Percentiles rank a stretch among this genome's conserved stretches.
phyloP scores from a whole-genome alignment of 2,113 vertebrate species.

The Scartelaos histophorus region DNA sequence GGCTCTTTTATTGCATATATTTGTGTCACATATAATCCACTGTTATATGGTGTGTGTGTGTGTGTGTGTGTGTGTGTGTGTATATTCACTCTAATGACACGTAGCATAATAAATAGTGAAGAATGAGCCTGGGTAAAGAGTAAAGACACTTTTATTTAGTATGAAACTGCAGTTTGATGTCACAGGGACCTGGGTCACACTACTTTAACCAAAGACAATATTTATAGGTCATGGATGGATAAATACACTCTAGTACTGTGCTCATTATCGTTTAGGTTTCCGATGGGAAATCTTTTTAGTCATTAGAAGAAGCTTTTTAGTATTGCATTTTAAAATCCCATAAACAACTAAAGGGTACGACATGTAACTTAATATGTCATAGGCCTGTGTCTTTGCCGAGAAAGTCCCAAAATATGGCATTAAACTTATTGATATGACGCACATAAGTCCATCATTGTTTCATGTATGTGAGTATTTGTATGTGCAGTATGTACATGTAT shows the following conservation, averaged over 20 bases:
- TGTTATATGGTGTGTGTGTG: constrained; percentile 1
- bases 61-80: too few relatives aligned
- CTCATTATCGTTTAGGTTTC: constrained; percentile 44
- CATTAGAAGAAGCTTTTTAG: constrained; percentile 23
- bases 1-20: not conserved
- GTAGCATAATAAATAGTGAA: constrained; percentile 5
- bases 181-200: not conserved
- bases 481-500: too few relatives aligned
- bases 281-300: constrained; percentile 15
- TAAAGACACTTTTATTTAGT: not conserved
- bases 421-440: too few relatives aligned
- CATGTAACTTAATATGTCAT: not conserved
- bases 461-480: too few relatives aligned
- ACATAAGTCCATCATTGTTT: too few relatives aligned
- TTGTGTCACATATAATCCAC: not conserved
- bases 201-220: not conserved
- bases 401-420: too few relatives aligned
- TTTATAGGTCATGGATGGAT: not conserved
- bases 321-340: constrained; percentile 5
- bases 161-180: not conserved
- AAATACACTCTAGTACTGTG: constrained; percentile 3
- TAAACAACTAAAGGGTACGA: not conserved
- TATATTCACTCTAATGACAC: not conserved
- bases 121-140: not conserved
- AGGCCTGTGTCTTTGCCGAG: too few relatives aligned